phyloP scores from a whole-genome alignment of 1,140 invertebrate genomes.

The Gyrodactylus salaris region DNA sequence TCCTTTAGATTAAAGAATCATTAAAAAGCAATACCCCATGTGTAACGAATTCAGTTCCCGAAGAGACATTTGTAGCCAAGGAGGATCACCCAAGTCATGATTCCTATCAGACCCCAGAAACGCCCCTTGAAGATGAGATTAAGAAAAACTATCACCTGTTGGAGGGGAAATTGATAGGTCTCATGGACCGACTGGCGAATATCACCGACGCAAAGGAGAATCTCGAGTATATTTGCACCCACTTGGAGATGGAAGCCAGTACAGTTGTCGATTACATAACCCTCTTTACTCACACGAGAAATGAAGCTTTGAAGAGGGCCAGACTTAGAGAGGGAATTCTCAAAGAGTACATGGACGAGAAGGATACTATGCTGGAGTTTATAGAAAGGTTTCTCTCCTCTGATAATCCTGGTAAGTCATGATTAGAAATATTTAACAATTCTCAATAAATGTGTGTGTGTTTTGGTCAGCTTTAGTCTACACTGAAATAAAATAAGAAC shows the following conservation, averaged over 20 bases:
- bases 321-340: background rate
- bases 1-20: no score
- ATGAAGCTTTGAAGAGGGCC: background rate
- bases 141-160: background rate
- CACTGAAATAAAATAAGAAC: no score
- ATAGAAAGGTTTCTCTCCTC: background rate
- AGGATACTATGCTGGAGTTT: background rate
- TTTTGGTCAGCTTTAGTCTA: no score
- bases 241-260: background rate
- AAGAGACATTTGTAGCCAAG: no score
- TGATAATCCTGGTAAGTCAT: background rate
- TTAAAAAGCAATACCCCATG: no score
- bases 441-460: no score
- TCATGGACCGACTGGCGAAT: background rate
- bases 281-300: background rate
- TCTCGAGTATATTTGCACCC: background rate
- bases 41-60: no score
- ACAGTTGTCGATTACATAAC: background rate
- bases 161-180: background rate
- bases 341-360: background rate
- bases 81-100: no score
- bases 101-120: background rate
- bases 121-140: background rate
- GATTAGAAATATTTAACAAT: no score
- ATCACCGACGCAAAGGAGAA: background rate